Evolutionary conservation across 2,888 invertebrate species (phyloP).

Genomic region (Polymixis flavicincta): DNA sequence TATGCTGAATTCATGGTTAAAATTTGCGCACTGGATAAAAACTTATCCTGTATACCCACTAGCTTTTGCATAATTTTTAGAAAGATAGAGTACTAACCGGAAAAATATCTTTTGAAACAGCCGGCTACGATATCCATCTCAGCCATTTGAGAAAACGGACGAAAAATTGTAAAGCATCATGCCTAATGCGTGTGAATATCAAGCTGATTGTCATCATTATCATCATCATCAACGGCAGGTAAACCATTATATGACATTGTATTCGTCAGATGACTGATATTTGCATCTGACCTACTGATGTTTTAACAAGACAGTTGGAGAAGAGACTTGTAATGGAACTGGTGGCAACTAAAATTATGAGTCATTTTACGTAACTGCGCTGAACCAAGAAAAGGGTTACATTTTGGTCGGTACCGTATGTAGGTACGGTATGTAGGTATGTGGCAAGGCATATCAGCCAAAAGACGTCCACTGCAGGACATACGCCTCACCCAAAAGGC

Average conservation of each 20-base stretch:
- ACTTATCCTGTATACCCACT: too few relatives aligned
- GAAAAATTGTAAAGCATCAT: slow-evolving; percentile 5
- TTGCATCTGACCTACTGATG: slow-evolving; percentile 26
- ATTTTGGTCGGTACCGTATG: too few relatives aligned
- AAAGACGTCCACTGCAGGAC: too few relatives aligned
- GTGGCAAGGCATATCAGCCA: too few relatives aligned
- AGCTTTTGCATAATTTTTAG: too few relatives aligned
- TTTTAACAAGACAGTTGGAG: neutral
- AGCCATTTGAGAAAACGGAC: neutral
- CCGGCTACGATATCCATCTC: too few relatives aligned
- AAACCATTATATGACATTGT: slow-evolving; percentile 27
- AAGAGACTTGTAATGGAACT: neutral
- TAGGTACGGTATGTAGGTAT: too few relatives aligned
- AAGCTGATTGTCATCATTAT: slow-evolving; percentile 27
- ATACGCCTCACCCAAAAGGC: too few relatives aligned
- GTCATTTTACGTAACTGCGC: too few relatives aligned
- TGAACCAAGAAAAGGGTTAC: too few relatives aligned
- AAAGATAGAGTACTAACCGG: neutral
- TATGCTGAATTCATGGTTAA: too few relatives aligned
- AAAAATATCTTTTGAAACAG: neutral
- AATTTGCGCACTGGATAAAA: too few relatives aligned
- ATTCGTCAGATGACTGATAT: neutral
- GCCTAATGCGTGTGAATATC: slow-evolving; percentile 33
- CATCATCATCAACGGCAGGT: slow-evolving; percentile 33
- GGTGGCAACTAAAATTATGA: neutral